Conservation (phyloP, 2,797 vertebrate species). For the Tolypeutes matacus region DNA sequence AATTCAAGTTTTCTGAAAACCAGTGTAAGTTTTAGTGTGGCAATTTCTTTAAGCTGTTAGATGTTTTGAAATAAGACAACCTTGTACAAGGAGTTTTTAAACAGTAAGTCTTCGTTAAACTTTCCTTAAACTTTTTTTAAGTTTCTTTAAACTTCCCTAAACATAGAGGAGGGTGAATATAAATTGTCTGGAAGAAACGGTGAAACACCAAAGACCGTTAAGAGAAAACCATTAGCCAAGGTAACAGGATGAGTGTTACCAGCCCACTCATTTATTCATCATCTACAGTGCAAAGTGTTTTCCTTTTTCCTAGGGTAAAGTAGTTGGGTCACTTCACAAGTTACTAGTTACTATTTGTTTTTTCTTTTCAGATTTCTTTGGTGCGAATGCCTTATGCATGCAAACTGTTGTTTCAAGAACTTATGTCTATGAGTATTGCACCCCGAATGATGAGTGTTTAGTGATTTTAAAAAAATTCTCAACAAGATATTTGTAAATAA, state of each 20-base stretch:
- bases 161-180: not conserved
- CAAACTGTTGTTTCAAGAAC: slow-evolving; percentile 98
- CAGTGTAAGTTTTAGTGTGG: not conserved
- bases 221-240: not conserved
- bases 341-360: slow-evolving; percentile 60
- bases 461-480: slow-evolving; percentile 48
- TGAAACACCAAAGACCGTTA: not conserved
- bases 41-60: not conserved
- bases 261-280: not conserved
- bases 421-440: slow-evolving; percentile 99
- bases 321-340: not conserved
- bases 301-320: not conserved
- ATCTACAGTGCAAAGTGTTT: not conserved
- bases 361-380: slow-evolving; percentile 94
- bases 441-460: slow-evolving; percentile 98
- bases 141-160: not conserved
- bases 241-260: not conserved
- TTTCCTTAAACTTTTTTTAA: too few relatives aligned
- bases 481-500: slow-evolving; percentile 38
- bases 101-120: not conserved
- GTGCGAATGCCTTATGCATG: slow-evolving; percentile 98
- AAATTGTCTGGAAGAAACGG: slow-evolving; percentile 34
- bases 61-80: not conserved
- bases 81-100: slow-evolving; percentile 52
- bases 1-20: slow-evolving; percentile 53